Evolutionary conservation across 2,888 invertebrate genomes (phyloP), one percentile per base, ranked within the genome.

Genomic region (Stomorhina lunata): DNA sequence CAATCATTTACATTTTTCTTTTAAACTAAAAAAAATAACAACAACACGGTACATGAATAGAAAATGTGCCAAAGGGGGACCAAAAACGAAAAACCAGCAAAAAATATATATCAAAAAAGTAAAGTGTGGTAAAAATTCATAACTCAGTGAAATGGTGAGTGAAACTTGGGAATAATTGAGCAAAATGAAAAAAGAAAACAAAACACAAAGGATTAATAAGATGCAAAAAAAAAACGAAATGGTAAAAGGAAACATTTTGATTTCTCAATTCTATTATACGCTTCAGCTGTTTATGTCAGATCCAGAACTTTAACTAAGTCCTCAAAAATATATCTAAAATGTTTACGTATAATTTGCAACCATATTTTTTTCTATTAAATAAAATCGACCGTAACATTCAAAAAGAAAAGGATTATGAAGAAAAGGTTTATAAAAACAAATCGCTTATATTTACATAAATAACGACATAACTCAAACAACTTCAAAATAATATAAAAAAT

Each of bases 231-330:
- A 43, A 43, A 43, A 12, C 17, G 27, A 40, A 57, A 27, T 25
- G n/a, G 20, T 27, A 4, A 68, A 53, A 55, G 12, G 55, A 37
- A 68, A 55, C 37, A 68, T 55, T 68, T 43, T 57, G 43, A 57
- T 59, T 48, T 73, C 48, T 50, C 27, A 27, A 61, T 37, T 63
- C 27, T 63, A 73, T 63, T 73, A 40, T 40, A 53, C 61, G 72
- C 72, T 73, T 63, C 50, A 63, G 40, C 29, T 37, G 37, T 15
- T 37, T 15, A 10, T 73, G 61, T 50, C 71, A 40, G 17, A 40
- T 27, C 61, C 61, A 50, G 25, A 4, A 48, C 7, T 55, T 29
- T n/a, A 12, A 12, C 32, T 29, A 29, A n/a, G n/a, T n/a, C n/a
- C n/a, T n/a, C n/a, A n/a, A n/a, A n/a, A n/a, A n/a, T n/a, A n/a